Evolutionary conservation across 2,888 invertebrate genomes (phyloP), one percentile per base, ranked within the genome.

Genomic region (Stenichneumon culpator): DNA sequence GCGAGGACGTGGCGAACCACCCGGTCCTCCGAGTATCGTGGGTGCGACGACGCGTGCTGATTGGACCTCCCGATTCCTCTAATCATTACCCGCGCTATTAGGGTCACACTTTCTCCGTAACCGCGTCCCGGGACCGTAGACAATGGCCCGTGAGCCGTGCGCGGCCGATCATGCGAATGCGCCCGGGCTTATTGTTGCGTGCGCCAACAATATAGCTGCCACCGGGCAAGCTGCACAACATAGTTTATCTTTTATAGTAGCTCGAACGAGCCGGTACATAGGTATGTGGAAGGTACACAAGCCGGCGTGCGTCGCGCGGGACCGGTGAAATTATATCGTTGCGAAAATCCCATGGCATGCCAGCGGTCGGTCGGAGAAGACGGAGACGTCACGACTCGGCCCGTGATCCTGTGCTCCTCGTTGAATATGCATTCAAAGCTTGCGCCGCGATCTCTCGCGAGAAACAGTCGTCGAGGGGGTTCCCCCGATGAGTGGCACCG

Each of bases 71-170:
- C 88, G 88, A 90, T 89, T 92, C 89, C 88, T 91, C 91, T 92
- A 91, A 92, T 92, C 91, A 90, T 90, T 92, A 89, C 87, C 69
- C 88, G 75, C 70, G 67, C 90, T 92, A 92, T 92, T 92, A 92
- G 90, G 92, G 92, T 92, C 92, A 90, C 91, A 91, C 92, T 92
- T 92, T 92, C 92, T 92, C 92, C 89, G 81, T 60, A 84, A 82
- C 81, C 85, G 70, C 84, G 67, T 73, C 52, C 60, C 67, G 47
- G 25, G 80, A 83, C 73, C 74, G 72, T 86, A 90, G 89, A 90
- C 90, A 90, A 90, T 90, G 84, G 88, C 84, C 44, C 86, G 63
- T 72, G 65, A 32, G 63, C 63, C 28, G 28, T 16, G 63, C 63
- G 73, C 69, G 82, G 63, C 70, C 84, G 84, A 86, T 86, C 86